Evolutionary conservation across 2,113 vertebrate species (phyloP), one percentile per base, ranked within the genome.

Genomic region (Xiphorhynchus elegans): DNA sequence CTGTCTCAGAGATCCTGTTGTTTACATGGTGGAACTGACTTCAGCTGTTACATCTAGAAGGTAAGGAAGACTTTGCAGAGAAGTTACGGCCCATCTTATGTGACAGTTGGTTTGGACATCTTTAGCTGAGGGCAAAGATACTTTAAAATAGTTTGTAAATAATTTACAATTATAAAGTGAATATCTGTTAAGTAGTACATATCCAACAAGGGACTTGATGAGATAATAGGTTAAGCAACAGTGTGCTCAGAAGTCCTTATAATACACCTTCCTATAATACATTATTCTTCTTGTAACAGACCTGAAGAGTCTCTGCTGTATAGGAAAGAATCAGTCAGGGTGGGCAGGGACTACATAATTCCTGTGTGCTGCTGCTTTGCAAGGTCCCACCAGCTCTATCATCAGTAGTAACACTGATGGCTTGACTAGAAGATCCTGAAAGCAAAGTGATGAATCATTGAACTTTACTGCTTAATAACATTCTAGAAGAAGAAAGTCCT

Each of bases 401-500:
- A 35, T 69, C 29, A 31, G 20, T 31, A 20, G 29, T 37, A 35
- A 33, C 52, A 9, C 15, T 44, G 39, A 53, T 0, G 0, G 25
- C 35, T 42, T 49, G 40, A 69, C 47, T 33, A 42, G n/a, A 76
- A 55, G 40, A 69, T 69, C 56, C 55, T 42, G 35, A 42, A 76
- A 63, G 20, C 69, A 26, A 93, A 82, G 49, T 44, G 20, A 90
- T 69, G 50, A 46, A 82, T 90, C 90, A 84, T 31, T 74, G 67
- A 94, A 84, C n/a, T 2, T 91, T 83, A 46, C 16, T 80, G 39
- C 79, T 96, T 75, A 88, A 87, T 87, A 88, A 80, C 55, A 55
- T 9, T 25, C 77, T 40, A 68, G 67, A 80, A 94, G 69, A 64
- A 26, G 33, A 17, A 91, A 93, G 52, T 82, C 74, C 80, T 87